Percentiles rank a stretch among this genome's conserved stretches.
Evolutionary conservation across 2,113 vertebrate genomes (phyloP).

Genomic region (Scalopus aquaticus): DNA sequence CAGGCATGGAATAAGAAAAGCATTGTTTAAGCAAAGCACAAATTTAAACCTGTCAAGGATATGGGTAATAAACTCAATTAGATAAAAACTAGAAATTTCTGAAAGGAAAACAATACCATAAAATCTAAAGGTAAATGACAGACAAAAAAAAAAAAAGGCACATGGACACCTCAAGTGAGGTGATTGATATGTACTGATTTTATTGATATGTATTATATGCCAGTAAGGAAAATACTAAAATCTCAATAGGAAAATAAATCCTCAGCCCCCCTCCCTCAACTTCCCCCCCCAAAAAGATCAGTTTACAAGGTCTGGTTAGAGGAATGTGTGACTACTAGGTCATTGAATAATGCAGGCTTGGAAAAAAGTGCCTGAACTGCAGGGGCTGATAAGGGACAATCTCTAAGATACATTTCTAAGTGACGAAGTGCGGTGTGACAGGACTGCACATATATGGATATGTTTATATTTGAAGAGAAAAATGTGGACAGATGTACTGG

Average conservation of each 20-base stretch:
- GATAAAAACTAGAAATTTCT: conserved; percentile 36
- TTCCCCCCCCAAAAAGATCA: rapidly evolving
- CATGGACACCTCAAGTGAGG: neutral
- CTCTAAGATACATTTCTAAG: conserved; percentile 29
- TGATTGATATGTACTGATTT: neutral
- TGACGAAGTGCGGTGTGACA: neutral
- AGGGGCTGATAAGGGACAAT: neutral
- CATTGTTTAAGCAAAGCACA: neutral
- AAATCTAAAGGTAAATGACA: conserved; percentile 43
- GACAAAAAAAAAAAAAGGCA: neutral
- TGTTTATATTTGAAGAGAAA: conserved; percentile 26
- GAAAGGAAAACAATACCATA: conserved; percentile 20
- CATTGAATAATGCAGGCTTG: neutral
- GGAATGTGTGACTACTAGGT: neutral
- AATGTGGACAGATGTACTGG: neutral
- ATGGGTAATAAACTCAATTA: neutral
- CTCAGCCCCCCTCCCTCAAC: neutral
- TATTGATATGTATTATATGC: neutral
- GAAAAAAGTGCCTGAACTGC: neutral
- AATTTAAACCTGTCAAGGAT: neutral
- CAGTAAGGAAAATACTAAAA: neutral
- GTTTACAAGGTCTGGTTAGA: neutral
- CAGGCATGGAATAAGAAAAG: neutral
- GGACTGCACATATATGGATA: neutral
- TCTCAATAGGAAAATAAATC: conserved; percentile 15